phyloP scores from a whole-genome alignment of 2,888 invertebrate species.

The Sisyra terminalis region DNA sequence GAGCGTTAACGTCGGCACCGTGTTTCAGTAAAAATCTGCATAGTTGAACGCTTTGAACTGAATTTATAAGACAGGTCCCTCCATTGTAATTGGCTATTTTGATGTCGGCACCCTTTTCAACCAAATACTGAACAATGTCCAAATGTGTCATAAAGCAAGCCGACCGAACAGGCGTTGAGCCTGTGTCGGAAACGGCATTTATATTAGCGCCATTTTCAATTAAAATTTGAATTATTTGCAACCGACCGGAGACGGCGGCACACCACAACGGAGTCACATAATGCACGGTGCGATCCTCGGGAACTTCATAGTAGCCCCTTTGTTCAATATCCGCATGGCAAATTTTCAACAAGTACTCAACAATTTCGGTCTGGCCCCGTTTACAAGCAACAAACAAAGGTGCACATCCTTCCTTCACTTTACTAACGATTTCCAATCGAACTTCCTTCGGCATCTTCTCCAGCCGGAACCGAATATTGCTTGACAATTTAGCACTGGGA shows the following conservation, averaged over 20 bases:
- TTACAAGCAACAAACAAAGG: slow-evolving; percentile 66
- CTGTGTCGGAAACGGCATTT: slow-evolving; percentile 76
- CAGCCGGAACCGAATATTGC: slow-evolving; percentile 32
- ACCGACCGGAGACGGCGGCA: slow-evolving; percentile 73
- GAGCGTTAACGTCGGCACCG: slow-evolving; percentile 72
- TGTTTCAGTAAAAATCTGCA: slow-evolving; percentile 64
- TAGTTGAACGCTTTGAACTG: slow-evolving; percentile 70
- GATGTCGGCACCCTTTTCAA: slow-evolving; percentile 67
- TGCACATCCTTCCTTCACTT: slow-evolving; percentile 58
- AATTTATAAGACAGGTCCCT: slow-evolving; percentile 85
- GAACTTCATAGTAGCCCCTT: slow-evolving; percentile 67
- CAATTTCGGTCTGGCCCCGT: slow-evolving; percentile 67
- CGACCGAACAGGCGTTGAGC: slow-evolving; percentile 77
- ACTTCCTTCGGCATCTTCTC: slow-evolving; percentile 39
- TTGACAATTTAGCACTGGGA: slow-evolving; percentile 49
- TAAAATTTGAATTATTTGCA: slow-evolving; percentile 60
- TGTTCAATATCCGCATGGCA: slow-evolving; percentile 79
- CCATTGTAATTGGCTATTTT: slow-evolving; percentile 76
- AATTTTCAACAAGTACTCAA: slow-evolving; percentile 65
- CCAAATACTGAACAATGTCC: slow-evolving; percentile 60
- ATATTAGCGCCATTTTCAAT: slow-evolving; percentile 66
- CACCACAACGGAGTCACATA: slow-evolving; percentile 83
- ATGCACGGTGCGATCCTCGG: slow-evolving; percentile 66
- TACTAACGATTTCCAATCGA: slow-evolving; percentile 49
- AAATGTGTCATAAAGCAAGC: slow-evolving; percentile 87